Base-by-base conservation (phyloP, 2,797 vertebrate species). In the Knipowitschia caucasica region DNA sequence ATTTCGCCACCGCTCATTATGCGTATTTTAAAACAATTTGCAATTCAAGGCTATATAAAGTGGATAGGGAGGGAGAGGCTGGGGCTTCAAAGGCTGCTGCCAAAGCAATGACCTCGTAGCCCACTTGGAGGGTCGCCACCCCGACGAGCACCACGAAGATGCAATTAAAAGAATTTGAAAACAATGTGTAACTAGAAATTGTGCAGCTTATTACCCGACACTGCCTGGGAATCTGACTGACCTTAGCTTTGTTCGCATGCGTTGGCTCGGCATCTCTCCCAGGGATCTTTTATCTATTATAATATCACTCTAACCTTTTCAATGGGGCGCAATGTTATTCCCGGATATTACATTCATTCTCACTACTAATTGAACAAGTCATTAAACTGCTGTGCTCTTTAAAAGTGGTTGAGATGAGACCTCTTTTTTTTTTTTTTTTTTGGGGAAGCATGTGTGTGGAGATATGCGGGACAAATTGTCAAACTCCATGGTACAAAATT, bases 1-100 rank as follows among this genome's bases (percentile, higher is more conserved):
- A 59, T 73, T 85, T 85, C 78, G 89, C 91, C 90, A 90, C 78
- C 79, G 91, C 93, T 95, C 92, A 94, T 95, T 94, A 93, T 90
- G 89, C 88, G 79, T 89, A 86, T 93, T 95, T 91, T 90, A 92
- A 91, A 94, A 94, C 89, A 89, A 91, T 92, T 91, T 88, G 90
- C 92, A 91, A 92, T 91, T 94, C 92, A 93, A 93, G 93, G 92
- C 92, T 92, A 90, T 88, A 87, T 89, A 78, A 82, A 89, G 80
- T 63, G 87, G 26, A 67, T 72, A 78, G 73, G 75, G 74, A 77
- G 80, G 33, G 59, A 69, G 57, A 77, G 62, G 77, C 59, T 33
- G 53, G 69, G 73, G 79, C 85, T 86, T 92, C 82, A 78, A 90
- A 92, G 78, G 75, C 78, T 79, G 71, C 78, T 82, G 84, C 82